Evolutionary conservation across 2,113 vertebrate genomes (phyloP).

Genomic region (Pedionomus torquatus): DNA sequence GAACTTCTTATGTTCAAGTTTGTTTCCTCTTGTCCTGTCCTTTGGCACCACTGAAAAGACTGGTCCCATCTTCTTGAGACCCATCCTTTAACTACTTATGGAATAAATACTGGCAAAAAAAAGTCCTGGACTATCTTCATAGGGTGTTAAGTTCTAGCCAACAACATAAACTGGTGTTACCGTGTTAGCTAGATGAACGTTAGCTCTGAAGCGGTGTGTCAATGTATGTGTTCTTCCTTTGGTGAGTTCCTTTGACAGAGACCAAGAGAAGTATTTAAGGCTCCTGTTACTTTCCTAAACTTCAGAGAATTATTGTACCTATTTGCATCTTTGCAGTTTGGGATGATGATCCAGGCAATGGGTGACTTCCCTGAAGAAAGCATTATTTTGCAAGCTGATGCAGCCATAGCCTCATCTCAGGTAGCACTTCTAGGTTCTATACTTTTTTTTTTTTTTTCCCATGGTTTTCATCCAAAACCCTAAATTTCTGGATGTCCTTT

Average conservation of each 20-base stretch:
- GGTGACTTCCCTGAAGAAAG: not conserved
- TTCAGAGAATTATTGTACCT: not conserved
- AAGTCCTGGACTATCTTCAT: not conserved
- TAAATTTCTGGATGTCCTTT: not conserved
- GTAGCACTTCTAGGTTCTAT: not conserved
- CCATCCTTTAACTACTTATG: no score
- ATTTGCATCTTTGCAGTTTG: not conserved
- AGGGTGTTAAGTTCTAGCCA: not conserved
- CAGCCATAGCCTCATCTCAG: no score
- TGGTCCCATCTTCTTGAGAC: no score
- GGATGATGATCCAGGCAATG: not conserved
- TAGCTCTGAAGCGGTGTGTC: not conserved
- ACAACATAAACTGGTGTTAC: not conserved
- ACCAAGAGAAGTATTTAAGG: not conserved
- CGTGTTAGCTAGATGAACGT: no score
- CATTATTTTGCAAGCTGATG: no score
- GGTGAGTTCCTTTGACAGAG: not conserved
- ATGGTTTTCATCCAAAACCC: not conserved
- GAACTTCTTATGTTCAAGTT: no score
- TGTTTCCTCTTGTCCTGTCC: no score
- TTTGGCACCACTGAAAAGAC: no score
- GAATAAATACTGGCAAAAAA: not conserved
- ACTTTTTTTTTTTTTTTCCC: not conserved
- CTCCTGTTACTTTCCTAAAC: not conserved
- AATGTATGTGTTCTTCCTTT: not conserved